These are phyloP conservation scores for Stenolophus ochropezus DNA, from an alignment of 2,888 invertebrate genomes.

Conservation along the genomic window DNA sequence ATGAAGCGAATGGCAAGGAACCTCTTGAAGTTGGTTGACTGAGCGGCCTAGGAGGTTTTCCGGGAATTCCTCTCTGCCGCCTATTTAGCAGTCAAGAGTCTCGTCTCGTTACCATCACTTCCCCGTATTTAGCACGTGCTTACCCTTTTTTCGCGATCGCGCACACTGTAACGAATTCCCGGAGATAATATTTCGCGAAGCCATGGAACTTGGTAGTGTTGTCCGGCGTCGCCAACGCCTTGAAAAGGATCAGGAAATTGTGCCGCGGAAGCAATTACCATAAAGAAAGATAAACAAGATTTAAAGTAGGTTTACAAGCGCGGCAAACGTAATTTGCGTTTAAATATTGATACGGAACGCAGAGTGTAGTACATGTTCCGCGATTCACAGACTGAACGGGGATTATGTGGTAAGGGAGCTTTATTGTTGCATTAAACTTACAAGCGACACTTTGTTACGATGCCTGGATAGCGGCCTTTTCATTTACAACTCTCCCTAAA, in stretches of 20 bases:
- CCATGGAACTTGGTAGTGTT: conserved; percentile 5
- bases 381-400: neutral
- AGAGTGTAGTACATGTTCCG: neutral
- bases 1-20: too few relatives aligned
- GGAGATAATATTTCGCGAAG: conserved; percentile 15
- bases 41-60: neutral
- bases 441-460: neutral
- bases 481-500: too few relatives aligned
- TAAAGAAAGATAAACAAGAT: conserved; percentile 49
- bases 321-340: conserved; percentile 34
- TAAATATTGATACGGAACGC: conserved; percentile 44
- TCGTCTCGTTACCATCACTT: neutral
- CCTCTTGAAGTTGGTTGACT: too few relatives aligned
- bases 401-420: neutral
- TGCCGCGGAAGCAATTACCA: conserved; percentile 45
- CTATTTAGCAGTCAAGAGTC: conserved; percentile 1
- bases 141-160: conserved; percentile 29
- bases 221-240: neutral
- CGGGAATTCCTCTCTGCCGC: neutral
- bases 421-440: neutral
- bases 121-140: neutral
- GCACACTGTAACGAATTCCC: conserved; percentile 17
- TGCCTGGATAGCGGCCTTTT: too few relatives aligned
- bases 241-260: conserved; percentile 48
- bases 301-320: conserved; percentile 37